These are phyloP conservation scores for Drusus annulatus DNA, from an alignment of 1,140 invertebrate species.

Conservation along the genomic window DNA sequence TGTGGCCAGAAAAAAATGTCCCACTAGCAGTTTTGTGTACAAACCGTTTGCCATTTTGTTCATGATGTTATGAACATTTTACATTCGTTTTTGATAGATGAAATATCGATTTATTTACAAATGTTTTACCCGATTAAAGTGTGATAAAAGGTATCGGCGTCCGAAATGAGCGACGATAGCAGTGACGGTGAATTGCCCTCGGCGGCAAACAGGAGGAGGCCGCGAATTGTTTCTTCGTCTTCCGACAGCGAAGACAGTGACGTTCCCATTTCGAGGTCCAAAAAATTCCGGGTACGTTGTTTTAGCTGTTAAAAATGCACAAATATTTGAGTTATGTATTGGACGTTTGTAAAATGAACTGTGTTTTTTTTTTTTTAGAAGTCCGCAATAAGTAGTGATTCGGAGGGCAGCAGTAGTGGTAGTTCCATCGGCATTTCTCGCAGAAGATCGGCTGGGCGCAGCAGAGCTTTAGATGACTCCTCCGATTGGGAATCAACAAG, in stretches of 20 bases:
- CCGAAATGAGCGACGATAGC: conserved; percentile 42
- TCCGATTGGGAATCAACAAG: conserved; percentile 62
- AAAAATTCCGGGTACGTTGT: conserved; percentile 27
- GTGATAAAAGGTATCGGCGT: conserved; percentile 23
- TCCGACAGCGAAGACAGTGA: conserved; percentile 46
- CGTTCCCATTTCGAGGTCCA: conserved; percentile 33
- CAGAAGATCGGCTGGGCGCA: neutral
- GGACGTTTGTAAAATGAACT: neutral
- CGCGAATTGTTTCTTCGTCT: conserved; percentile 36
- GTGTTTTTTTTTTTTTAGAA: conserved; percentile 1
- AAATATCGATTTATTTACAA: conserved; percentile 33
- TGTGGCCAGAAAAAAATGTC: neutral
- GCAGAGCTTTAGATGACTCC: neutral
- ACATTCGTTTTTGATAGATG: conserved; percentile 21
- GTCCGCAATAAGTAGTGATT: conserved; percentile 57
- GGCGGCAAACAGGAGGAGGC: conserved; percentile 33
- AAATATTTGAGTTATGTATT: neutral
- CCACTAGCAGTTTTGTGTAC: neutral
- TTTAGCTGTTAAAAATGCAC: conserved; percentile 16
- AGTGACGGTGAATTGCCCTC: conserved; percentile 33
- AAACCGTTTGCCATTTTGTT: conserved; percentile 47
- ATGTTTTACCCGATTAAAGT: conserved; percentile 37
- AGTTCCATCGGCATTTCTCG: conserved; percentile 58
- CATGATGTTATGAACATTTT: conserved; percentile 37
- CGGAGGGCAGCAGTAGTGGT: conserved; percentile 59